Percentiles rank a stretch among this genome's conserved stretches.
Conservation (phyloP, 2,113 vertebrate genomes). For the Polyodon spathula region DNA sequence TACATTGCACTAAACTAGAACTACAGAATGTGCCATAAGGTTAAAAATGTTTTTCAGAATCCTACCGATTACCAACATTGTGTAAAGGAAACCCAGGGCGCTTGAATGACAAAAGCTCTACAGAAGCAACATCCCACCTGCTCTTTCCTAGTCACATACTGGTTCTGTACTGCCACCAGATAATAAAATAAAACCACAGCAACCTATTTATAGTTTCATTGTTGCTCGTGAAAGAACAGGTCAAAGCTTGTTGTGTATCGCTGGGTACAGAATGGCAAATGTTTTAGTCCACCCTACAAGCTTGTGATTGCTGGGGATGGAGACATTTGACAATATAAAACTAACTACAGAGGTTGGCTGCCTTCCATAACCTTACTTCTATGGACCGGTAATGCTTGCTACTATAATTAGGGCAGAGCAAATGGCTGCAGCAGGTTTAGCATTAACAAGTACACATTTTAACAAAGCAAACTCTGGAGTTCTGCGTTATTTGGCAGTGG, state of each 20-base stretch:
- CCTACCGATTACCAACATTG: too few species aligned
- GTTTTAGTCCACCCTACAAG: constrained; percentile 29
- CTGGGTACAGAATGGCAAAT: constrained; percentile 11
- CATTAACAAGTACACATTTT: constrained; percentile 44
- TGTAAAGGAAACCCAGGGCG: too few species aligned
- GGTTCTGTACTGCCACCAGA: too few species aligned
- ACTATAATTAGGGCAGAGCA: constrained; percentile 61
- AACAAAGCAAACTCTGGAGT: constrained; percentile 40
- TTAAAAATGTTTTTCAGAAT: too few species aligned
- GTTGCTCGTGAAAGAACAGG: background rate
- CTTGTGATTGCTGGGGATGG: constrained; percentile 36
- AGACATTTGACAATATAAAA: constrained; percentile 38
- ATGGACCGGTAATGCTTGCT: constrained; percentile 45
- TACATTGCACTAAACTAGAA: too few species aligned
- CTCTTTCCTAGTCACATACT: too few species aligned
- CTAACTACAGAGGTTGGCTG: constrained; percentile 35
- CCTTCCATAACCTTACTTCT: constrained; percentile 47
- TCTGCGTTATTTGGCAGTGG: constrained; percentile 28
- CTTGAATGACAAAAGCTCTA: too few species aligned
- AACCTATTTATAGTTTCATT: too few species aligned
- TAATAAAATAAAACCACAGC: too few species aligned
- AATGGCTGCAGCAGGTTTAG: constrained; percentile 48
- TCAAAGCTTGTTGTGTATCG: background rate
- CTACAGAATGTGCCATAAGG: too few species aligned
- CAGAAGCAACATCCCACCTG: too few species aligned